phyloP scores from a whole-genome alignment of 2,113 vertebrate genomes.

The Beaufortia kweichowensis region DNA sequence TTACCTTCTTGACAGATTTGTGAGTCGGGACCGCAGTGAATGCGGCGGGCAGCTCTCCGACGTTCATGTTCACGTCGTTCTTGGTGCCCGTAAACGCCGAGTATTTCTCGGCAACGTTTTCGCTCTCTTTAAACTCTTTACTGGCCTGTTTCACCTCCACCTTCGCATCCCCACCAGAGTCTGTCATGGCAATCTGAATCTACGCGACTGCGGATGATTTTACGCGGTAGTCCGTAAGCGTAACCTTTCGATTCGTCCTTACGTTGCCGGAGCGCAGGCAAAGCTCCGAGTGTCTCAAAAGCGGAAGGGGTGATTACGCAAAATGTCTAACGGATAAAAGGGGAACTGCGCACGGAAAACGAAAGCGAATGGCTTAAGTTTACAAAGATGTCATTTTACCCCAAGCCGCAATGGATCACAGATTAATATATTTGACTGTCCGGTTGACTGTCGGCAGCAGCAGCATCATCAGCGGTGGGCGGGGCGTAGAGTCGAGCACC shows the following conservation, averaged over 20 bases:
- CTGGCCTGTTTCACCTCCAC: conserved; percentile 78
- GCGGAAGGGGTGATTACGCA: neutral
- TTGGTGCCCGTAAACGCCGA: conserved; percentile 77
- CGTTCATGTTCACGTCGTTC: conserved; percentile 77
- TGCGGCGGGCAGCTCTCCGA: conserved; percentile 74
- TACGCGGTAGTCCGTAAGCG: conserved; percentile 19
- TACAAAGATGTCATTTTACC: conserved; percentile 33
- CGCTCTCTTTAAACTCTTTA: conserved; percentile 81
- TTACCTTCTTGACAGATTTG: conserved; percentile 81
- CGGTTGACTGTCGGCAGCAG: conserved; percentile 58
- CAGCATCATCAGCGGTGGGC: conserved; percentile 63
- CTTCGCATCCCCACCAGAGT: conserved; percentile 59
- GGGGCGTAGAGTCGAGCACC: conserved; percentile 62
- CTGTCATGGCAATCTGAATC: conserved; percentile 64
- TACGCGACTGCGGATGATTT: neutral
- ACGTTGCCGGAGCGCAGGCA: conserved; percentile 27
- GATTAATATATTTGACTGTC: conserved; percentile 58
- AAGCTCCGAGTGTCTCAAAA: neutral
- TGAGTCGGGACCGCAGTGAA: conserved; percentile 77
- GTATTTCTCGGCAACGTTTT: conserved; percentile 80
- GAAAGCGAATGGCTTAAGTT: conserved; percentile 5
- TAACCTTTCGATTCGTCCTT: conserved; percentile 58
- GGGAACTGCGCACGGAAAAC: neutral
- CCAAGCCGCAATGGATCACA: conserved; percentile 31
- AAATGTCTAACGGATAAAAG: neutral